Evolutionary conservation across 1,140 invertebrate genomes (phyloP).

Genomic region (Ephestia elutella): DNA sequence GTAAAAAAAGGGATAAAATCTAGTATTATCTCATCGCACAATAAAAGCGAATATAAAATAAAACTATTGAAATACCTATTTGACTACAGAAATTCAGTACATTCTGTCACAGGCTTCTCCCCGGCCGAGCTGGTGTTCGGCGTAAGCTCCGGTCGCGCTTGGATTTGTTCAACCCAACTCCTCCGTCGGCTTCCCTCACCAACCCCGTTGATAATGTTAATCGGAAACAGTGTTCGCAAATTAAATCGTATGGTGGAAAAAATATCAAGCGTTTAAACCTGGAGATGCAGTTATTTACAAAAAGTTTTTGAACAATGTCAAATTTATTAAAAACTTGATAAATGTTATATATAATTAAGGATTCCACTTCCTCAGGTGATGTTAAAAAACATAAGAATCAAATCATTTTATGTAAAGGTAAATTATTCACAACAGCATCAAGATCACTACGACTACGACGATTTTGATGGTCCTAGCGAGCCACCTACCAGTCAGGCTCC

Average conservation of each 20-base stretch:
- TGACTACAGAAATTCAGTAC: slow-evolving; percentile 25
- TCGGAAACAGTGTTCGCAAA: slow-evolving; percentile 26
- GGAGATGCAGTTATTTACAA: no score
- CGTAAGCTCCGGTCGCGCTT: slow-evolving; percentile 21
- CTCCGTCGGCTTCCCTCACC: slow-evolving; percentile 5
- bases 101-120: slow-evolving; percentile 16
- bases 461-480: no score
- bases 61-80: slow-evolving; percentile 26
- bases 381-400: no score
- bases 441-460: no score
- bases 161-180: slow-evolving; percentile 17
- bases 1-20: not conserved
- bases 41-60: slow-evolving; percentile 3
- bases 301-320: no score
- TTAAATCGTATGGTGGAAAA: slow-evolving; percentile 9
- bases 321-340: no score
- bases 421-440: no score
- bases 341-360: no score
- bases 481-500: no score
- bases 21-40: not conserved
- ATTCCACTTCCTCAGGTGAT: no score
- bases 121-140: slow-evolving; percentile 27
- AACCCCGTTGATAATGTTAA: slow-evolving; percentile 4
- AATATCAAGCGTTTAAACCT: no score
- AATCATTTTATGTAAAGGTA: no score